Evolutionary conservation across 2,113 vertebrate species (phyloP).

Genomic region (Eulacestoma nigropectus): DNA sequence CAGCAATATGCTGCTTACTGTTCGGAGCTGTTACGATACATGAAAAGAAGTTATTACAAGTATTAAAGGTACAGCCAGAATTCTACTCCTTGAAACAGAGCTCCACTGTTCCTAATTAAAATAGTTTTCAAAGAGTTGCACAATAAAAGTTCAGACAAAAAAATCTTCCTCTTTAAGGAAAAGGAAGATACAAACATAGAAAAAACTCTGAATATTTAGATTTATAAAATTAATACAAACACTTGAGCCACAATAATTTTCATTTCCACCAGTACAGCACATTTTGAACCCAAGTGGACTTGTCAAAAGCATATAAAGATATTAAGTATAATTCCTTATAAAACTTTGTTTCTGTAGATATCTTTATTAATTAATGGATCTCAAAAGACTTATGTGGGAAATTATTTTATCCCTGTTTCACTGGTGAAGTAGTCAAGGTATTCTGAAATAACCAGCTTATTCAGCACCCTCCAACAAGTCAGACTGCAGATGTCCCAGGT

Average conservation of each 20-base stretch:
- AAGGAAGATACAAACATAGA: background rate
- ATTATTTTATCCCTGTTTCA: background rate
- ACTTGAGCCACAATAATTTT: background rate
- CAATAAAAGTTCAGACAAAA: background rate
- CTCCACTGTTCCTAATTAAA: background rate
- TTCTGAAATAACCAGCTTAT: background rate
- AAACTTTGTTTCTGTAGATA: background rate
- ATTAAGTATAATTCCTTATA: background rate
- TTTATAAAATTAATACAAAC: background rate
- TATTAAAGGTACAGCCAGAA: background rate
- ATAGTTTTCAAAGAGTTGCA: background rate
- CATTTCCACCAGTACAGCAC: background rate
- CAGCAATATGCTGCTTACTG: slow-evolving; percentile 8
- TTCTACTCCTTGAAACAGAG: background rate
- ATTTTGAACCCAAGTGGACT: background rate
- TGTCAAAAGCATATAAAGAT: background rate
- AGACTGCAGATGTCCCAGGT: background rate
- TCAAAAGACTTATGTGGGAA: background rate
- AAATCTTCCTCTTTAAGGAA: background rate
- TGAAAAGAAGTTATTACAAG: background rate
- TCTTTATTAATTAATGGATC: background rate
- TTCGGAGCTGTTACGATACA: background rate
- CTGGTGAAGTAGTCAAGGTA: background rate
- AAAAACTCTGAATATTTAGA: background rate
- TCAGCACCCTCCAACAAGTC: background rate